Evolutionary conservation across 2,888 invertebrate species (phyloP).

Genomic region (Brassicogethes aeneus): DNA sequence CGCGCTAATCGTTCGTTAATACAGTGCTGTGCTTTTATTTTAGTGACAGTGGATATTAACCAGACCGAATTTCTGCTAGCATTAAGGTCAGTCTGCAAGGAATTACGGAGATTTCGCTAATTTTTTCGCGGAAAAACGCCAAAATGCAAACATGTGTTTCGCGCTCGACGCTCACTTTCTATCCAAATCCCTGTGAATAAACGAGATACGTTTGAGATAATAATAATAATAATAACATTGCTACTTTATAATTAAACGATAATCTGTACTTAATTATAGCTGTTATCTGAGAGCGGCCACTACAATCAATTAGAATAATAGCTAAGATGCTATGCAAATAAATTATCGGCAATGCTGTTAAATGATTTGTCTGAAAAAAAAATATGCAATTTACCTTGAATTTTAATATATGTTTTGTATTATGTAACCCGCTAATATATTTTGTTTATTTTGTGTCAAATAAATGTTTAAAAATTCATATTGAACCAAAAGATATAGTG

Average conservation of each 20-base stretch:
- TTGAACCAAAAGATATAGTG: no score
- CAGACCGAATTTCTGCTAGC: background rate
- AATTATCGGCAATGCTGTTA: no score
- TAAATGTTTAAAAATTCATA: background rate
- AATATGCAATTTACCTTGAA: background rate
- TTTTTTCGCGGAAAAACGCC: background rate
- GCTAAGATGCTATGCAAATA: no score
- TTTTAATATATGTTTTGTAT: background rate
- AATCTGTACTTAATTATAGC: no score
- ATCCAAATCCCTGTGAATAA: no score
- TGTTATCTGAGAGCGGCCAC: no score
- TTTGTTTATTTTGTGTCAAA: slow-evolving; percentile 1
- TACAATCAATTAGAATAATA: no score
- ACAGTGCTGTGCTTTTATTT: background rate
- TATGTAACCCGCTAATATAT: background rate
- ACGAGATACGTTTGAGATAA: no score
- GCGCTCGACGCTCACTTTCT: no score
- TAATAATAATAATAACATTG: no score
- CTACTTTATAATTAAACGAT: no score
- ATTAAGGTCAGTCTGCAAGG: background rate
- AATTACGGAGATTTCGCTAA: background rate
- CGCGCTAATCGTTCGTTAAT: slow-evolving; percentile 2
- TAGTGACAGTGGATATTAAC: background rate
- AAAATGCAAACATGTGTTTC: background rate
- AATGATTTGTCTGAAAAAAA: no score